phyloP scores from a whole-genome alignment of 2,797 vertebrate genomes.

The Myotis pilosus region DNA sequence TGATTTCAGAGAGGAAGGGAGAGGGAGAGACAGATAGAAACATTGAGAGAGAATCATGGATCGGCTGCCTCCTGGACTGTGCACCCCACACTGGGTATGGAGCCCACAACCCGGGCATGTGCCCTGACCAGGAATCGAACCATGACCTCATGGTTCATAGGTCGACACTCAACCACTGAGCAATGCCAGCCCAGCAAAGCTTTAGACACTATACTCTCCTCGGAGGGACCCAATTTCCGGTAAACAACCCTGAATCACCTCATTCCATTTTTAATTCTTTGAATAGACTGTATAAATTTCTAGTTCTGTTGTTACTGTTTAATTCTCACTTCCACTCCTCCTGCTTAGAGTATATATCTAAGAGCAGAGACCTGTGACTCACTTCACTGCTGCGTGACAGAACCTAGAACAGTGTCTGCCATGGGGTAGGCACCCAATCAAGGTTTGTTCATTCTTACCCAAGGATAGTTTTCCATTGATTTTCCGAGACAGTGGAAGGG shows the following conservation, averaged over 20 bases:
- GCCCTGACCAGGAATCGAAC: no score
- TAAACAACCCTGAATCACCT: neutral
- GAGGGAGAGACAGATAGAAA: no score
- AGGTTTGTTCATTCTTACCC: neutral
- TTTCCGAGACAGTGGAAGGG: no score
- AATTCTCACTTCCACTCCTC: neutral
- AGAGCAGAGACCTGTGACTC: neutral
- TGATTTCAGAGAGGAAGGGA: no score
- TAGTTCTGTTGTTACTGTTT: neutral
- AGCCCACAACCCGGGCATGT: no score
- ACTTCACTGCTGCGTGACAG: neutral
- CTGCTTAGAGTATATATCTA: neutral
- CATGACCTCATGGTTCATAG: no score
- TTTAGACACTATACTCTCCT: neutral
- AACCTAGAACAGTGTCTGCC: neutral
- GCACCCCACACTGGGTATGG: no score
- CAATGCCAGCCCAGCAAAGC: no score
- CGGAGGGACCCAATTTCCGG: neutral
- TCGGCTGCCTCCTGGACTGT: no score
- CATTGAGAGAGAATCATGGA: no score
- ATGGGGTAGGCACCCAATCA: rapidly evolving
- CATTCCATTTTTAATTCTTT: neutral
- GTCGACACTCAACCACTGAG: no score
- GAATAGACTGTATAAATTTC: neutral
- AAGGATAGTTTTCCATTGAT: no score